Percentiles rank a stretch among this genome's conserved stretches.
Evolutionary conservation across 1,140 invertebrate species (phyloP).

Genomic region (Leguminivora glycinivorella): DNA sequence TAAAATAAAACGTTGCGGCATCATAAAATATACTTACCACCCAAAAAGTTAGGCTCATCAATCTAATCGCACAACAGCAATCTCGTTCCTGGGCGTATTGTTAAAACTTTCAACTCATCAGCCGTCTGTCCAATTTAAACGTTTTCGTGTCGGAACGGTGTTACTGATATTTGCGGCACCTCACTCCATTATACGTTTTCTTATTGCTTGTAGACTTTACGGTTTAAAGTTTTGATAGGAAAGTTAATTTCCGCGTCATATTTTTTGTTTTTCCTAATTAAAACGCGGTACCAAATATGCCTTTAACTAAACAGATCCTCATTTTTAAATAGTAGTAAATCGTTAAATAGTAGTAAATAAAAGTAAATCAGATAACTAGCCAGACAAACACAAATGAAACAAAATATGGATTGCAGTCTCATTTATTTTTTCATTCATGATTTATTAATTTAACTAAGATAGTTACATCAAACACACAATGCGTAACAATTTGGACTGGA

Average conservation of each 20-base stretch:
- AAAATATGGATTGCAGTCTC: conserved; percentile 67
- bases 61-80: conserved; percentile 43
- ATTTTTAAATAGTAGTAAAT: no score
- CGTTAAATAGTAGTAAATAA: no score
- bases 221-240: not conserved
- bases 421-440: conserved; percentile 69
- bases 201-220: not conserved
- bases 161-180: conserved; percentile 57
- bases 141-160: conserved; percentile 54
- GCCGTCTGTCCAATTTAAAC: conserved; percentile 59
- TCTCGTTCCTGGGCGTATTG: conserved; percentile 35
- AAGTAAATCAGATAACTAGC: no score
- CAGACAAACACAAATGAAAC: no score
- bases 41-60: conserved; percentile 37
- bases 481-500: conserved; percentile 71
- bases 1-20: conserved; percentile 6
- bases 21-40: conserved; percentile 15
- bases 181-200: conserved; percentile 39
- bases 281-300: no score
- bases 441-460: conserved; percentile 69
- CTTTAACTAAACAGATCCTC: no score
- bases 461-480: conserved; percentile 74
- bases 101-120: conserved; percentile 38
- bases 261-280: not conserved
- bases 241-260: not conserved